phyloP scores from a whole-genome alignment of 2,797 vertebrate genomes.

The Sebastes nivosus region DNA sequence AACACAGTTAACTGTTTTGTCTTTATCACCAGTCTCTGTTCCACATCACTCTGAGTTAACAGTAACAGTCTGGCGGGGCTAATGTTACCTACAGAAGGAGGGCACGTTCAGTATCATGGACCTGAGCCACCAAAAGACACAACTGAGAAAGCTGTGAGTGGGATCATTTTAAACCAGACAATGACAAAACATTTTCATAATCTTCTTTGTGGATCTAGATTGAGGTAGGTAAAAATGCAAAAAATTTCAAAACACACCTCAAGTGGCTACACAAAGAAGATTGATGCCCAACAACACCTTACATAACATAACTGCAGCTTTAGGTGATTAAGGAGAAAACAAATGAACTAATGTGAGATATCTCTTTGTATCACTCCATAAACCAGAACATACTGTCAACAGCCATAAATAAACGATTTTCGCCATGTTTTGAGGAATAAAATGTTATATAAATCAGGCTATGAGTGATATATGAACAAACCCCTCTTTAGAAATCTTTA shows the following conservation, averaged over 20 bases:
- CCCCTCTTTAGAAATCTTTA: too few relatives aligned
- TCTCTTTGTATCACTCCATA: too few relatives aligned
- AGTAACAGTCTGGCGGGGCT: conserved; percentile 1
- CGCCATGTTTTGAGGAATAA: too few relatives aligned
- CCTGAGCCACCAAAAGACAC: conserved; percentile 34
- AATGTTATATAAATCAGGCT: too few relatives aligned
- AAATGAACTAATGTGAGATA: too few relatives aligned
- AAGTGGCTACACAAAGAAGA: not conserved
- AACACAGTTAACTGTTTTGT: not conserved
- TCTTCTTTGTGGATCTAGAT: not conserved
- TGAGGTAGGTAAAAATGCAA: not conserved
- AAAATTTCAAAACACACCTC: not conserved
- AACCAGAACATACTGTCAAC: too few relatives aligned
- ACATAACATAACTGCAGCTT: not conserved
- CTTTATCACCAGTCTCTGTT: not conserved
- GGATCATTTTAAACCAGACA: not conserved
- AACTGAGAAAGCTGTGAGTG: conserved; percentile 1
- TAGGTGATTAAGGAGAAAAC: too few relatives aligned
- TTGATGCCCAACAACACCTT: not conserved
- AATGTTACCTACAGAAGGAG: conserved; percentile 20
- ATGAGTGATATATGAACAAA: not conserved
- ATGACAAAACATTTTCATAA: not conserved
- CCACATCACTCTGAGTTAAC: not conserved
- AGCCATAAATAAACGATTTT: too few relatives aligned
- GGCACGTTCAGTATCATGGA: conserved; percentile 32